A percentile compares a stretch with the other conserved stretches of the same genome.
Conservation (phyloP, 2,797 vertebrate species). For the Poliocrania exsul region DNA sequence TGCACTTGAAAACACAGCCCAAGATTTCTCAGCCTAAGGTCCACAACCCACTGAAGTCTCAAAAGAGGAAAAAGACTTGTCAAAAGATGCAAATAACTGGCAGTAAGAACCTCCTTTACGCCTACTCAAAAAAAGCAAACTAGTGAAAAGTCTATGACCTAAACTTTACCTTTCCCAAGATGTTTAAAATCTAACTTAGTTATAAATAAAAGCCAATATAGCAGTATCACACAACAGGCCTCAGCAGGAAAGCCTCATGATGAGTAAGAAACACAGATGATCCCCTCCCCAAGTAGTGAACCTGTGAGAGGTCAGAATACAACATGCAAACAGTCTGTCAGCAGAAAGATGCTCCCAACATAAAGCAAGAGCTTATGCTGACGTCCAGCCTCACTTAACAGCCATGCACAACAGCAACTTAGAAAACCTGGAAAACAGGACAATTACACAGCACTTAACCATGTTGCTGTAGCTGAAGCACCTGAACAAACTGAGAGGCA, state of each 20-base stretch:
- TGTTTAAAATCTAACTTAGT: not conserved
- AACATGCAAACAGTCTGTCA: not conserved
- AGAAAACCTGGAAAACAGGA: not conserved
- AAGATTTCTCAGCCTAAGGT: not conserved
- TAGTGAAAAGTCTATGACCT: not conserved
- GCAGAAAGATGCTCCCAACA: not conserved
- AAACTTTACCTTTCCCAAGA: not conserved
- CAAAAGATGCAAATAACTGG: not conserved
- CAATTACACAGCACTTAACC: not conserved
- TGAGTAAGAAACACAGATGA: not conserved
- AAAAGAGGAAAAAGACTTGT: not conserved
- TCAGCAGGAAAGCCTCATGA: not conserved
- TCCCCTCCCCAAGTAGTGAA: not conserved
- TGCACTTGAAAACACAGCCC: not conserved
- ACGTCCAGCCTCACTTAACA: not conserved
- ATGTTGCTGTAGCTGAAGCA: fast-evolving
- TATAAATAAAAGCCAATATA: not conserved
- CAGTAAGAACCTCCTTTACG: not conserved
- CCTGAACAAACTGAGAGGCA: not conserved
- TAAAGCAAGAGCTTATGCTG: not conserved
- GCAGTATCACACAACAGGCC: not conserved
- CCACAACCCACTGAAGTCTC: not conserved
- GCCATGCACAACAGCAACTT: not conserved
- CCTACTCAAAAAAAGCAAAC: not conserved
- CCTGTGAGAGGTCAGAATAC: not conserved